Base-by-base conservation (phyloP, 2,113 vertebrate genomes). In the Chionomys nivalis region DNA sequence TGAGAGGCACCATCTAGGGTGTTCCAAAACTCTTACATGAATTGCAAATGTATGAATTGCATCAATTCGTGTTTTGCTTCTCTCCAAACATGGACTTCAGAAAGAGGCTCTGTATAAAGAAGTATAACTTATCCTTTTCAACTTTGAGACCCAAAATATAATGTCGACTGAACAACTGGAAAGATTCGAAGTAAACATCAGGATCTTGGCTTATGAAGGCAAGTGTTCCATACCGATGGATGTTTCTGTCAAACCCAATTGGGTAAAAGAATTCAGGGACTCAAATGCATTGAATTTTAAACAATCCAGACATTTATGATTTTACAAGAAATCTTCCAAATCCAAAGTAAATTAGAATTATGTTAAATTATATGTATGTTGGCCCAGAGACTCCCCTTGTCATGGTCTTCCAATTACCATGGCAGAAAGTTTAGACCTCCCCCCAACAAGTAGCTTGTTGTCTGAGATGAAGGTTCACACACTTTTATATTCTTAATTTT, bases 21-120 rank as follows among this genome's bases (percentile, higher is more conserved):
- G 94, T 97, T 96, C 52, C 89, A 95, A 94, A 95, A 95, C 93
- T 94, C 82, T 98, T 95, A 68, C 73, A 16, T 66, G 78, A 97
- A 96, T 52, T 86, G 76, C 70, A 97, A 97, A 96, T 95, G 63
- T 90, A 93, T 97, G 97, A 98, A 98, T 98, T 96, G 97, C 85
- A 42, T 95, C 96, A 87, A 86, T 77, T 82, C 92, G 97, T 91
- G 85, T 89, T 96, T 86, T 95, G 49, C 63, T 16, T 75, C 24
- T 76, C 2, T 28, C 7, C 47, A 83, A 63, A 63, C 17, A 44
- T 39, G 39, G 23, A 28, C 24, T 26, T 33, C 14, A 44, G 9
- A 14, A 52, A 28, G 31, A 89, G 5, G 7, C 28, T 47, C 9
- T 42, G 13, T n/a, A 49, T 19, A 36, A 39, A 49, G 19, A 88